These are phyloP conservation scores for Thaleichthys pacificus DNA, from an alignment of 2,797 vertebrate species.

Conservation along the genomic window DNA sequence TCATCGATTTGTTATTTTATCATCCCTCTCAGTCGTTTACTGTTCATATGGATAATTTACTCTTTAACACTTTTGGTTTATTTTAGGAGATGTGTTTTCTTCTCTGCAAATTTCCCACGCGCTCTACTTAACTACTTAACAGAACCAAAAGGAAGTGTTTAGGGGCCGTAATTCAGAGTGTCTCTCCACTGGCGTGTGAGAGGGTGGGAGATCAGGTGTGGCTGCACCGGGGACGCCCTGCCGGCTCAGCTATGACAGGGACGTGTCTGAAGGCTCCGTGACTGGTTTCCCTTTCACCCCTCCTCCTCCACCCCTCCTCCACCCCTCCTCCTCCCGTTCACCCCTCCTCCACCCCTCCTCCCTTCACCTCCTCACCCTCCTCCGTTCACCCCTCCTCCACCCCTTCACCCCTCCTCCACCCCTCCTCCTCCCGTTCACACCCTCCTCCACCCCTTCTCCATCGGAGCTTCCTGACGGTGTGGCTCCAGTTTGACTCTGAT, in stretches of 20 bases:
- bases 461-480: not conserved
- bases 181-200: not conserved
- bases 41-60: slow-evolving; percentile 27
- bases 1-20: slow-evolving; percentile 57
- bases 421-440: too few species aligned
- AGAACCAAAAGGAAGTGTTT: too few species aligned
- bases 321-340: too few species aligned
- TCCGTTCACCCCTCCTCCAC: too few species aligned
- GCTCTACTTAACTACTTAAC: too few species aligned
- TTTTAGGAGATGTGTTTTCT: not conserved
- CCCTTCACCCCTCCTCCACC: too few species aligned
- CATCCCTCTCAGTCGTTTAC: slow-evolving; percentile 33
- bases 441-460: too few species aligned
- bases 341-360: too few species aligned
- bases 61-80: slow-evolving; percentile 10
- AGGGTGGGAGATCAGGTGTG: slow-evolving; percentile 53
- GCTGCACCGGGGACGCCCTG: slow-evolving; percentile 20
- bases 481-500: not conserved
- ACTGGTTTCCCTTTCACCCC: slow-evolving; percentile 4
- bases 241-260: slow-evolving; percentile 51
- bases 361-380: too few species aligned
- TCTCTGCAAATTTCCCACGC: too few species aligned
- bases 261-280: slow-evolving; percentile 41
- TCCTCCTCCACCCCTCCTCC: too few species aligned
- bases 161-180: too few species aligned